A percentile compares a stretch with the other conserved stretches of the same genome.
These are phyloP conservation scores for Apis cerana DNA, from an alignment of 1,140 invertebrate genomes.

Conservation along the genomic window DNA sequence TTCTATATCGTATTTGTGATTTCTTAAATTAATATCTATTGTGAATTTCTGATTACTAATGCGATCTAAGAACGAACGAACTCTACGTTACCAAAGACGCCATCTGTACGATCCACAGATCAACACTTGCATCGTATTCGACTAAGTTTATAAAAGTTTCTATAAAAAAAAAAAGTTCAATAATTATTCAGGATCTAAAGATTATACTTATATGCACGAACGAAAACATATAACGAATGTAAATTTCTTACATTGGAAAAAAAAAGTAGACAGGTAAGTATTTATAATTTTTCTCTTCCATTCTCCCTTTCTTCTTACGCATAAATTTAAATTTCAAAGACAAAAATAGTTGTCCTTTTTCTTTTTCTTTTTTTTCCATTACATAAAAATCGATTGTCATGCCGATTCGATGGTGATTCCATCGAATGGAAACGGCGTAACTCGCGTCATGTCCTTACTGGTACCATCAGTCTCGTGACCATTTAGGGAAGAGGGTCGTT, in stretches of 20 bases:
- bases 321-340: background rate
- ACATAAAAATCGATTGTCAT: background rate
- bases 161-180: background rate
- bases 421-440: constrained; percentile 15
- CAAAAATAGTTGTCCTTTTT: background rate
- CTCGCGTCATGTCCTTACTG: constrained; percentile 39
- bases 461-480: constrained; percentile 19
- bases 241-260: background rate
- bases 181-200: background rate
- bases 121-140: background rate
- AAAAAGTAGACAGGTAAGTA: background rate
- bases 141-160: background rate
- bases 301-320: too few relatives aligned
- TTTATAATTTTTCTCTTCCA: background rate
- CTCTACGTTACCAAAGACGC: background rate
- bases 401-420: background rate
- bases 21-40: background rate
- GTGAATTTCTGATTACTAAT: background rate
- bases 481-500: constrained; percentile 32
- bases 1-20: background rate
- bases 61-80: too few relatives aligned
- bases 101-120: background rate
- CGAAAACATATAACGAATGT: background rate
- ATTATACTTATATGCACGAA: background rate
- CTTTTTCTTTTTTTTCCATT: background rate